Conservation (phyloP, 2,113 vertebrate species). For the Talpa occidentalis region DNA sequence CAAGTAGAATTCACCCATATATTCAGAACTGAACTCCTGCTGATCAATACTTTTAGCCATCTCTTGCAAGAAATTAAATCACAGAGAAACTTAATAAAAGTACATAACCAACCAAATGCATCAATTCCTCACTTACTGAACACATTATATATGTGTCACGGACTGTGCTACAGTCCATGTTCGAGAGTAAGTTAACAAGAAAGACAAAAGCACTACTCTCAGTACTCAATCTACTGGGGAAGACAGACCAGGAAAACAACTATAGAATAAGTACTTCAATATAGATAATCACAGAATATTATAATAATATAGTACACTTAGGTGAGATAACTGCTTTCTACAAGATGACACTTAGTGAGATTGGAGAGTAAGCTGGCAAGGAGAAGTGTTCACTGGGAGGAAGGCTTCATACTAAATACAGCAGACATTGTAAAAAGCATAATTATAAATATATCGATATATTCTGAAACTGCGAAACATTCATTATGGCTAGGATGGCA, state of each 20-base stretch:
- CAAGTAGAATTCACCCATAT: constrained; percentile 24
- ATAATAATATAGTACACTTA: not conserved
- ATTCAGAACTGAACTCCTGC: not conserved
- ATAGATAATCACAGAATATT: not conserved
- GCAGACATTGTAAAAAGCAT: not conserved
- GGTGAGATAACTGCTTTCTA: not conserved
- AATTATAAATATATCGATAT: not conserved
- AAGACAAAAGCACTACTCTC: not conserved
- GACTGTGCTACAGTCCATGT: not conserved
- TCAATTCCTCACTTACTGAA: constrained; percentile 22
- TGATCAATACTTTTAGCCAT: not conserved
- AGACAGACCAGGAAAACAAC: not conserved
- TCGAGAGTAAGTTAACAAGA: not conserved
- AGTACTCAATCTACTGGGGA: not conserved
- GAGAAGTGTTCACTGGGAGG: not conserved
- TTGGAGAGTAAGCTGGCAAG: not conserved
- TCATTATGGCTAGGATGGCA: not conserved
- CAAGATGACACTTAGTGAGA: not conserved
- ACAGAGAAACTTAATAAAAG: not conserved
- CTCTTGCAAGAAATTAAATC: not conserved
- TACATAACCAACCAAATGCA: constrained; percentile 37
- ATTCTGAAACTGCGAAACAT: constrained; percentile 17
- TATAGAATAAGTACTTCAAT: not conserved
- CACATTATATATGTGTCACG: not conserved
- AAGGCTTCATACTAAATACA: not conserved